phyloP scores from a whole-genome alignment of 2,888 invertebrate species.

The Chesias legatella region DNA sequence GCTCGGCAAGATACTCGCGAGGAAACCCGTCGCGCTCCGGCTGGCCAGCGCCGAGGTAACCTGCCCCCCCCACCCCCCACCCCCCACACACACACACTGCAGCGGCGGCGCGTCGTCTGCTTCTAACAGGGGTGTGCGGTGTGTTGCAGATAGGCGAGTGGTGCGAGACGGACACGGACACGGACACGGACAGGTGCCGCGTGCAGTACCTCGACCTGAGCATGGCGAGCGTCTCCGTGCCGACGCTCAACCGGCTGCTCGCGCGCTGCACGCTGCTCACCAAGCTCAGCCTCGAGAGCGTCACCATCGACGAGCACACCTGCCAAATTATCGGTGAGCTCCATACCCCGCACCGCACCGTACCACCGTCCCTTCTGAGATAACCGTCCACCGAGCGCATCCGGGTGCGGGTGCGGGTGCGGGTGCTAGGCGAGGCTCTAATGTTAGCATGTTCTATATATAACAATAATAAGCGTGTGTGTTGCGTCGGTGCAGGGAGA shows the following conservation, averaged over 20 bases:
- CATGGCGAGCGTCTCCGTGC: conserved; percentile 84
- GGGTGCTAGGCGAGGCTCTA: too few relatives aligned
- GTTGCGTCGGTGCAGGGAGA: too few relatives aligned
- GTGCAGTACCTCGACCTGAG: conserved; percentile 94
- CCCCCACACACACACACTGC: too few relatives aligned
- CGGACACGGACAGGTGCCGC: conserved; percentile 36
- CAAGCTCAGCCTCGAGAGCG: conserved; percentile 92
- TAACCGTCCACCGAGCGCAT: too few relatives aligned
- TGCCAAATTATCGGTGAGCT: conserved; percentile 83
- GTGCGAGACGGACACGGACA: conserved; percentile 19
- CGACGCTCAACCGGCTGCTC: conserved; percentile 81
- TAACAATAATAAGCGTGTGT: too few relatives aligned
- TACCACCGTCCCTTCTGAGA: too few relatives aligned
- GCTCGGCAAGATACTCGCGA: conserved; percentile 86
- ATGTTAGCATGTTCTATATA: too few relatives aligned
- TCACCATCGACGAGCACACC: conserved; percentile 82
- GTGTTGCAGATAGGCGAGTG: conserved; percentile 58
- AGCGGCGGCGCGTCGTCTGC: too few relatives aligned
- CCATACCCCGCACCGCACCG: too few relatives aligned
- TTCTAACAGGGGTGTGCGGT: too few relatives aligned
- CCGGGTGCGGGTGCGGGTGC: too few relatives aligned
- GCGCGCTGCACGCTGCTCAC: conserved; percentile 84
- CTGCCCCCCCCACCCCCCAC: not conserved
- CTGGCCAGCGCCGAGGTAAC: conserved; percentile 89
- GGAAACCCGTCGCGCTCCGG: conserved; percentile 88